These are phyloP conservation scores for Oligia strigilis DNA, from an alignment of 2,888 invertebrate species.

Conservation along the genomic window DNA sequence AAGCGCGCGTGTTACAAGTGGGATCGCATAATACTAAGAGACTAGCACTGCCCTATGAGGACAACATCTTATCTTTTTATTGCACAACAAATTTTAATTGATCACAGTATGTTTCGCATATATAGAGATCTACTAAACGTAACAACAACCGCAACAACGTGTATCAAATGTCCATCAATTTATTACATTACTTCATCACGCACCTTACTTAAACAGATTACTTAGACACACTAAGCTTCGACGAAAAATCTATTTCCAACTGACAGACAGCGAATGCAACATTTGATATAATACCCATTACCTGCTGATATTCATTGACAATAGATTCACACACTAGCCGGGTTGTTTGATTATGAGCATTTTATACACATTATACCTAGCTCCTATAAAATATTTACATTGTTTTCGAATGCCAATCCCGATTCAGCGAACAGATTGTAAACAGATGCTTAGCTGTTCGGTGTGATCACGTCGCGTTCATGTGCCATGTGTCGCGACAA, in stretches of 20 bases:
- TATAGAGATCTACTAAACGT: slow-evolving; percentile 80
- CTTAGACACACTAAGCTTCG: slow-evolving; percentile 59
- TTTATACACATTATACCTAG: slow-evolving; percentile 74
- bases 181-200: slow-evolving; percentile 52
- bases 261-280: slow-evolving; percentile 51
- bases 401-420: slow-evolving; percentile 67
- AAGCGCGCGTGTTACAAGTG: slow-evolving; percentile 63
- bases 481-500: slow-evolving; percentile 75
- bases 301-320: slow-evolving; percentile 59
- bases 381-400: slow-evolving; percentile 75
- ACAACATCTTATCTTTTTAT: slow-evolving; percentile 76
- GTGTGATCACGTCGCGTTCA: slow-evolving; percentile 66
- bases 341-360: slow-evolving; percentile 68
- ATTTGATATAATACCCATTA: slow-evolving; percentile 50
- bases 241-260: slow-evolving; percentile 54
- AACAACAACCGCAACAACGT: slow-evolving; percentile 67
- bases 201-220: slow-evolving; percentile 59
- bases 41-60: slow-evolving; percentile 78
- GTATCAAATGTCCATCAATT: slow-evolving; percentile 63
- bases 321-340: slow-evolving; percentile 61
- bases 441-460: slow-evolving; percentile 58
- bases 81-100: slow-evolving; percentile 82
- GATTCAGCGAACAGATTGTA: slow-evolving; percentile 60
- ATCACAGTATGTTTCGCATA: slow-evolving; percentile 84
- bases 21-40: slow-evolving; percentile 73